Percentiles rank a stretch among this genome's conserved stretches.
Conservation (phyloP, 2,797 vertebrate species). For the Rachycentron canadum region DNA sequence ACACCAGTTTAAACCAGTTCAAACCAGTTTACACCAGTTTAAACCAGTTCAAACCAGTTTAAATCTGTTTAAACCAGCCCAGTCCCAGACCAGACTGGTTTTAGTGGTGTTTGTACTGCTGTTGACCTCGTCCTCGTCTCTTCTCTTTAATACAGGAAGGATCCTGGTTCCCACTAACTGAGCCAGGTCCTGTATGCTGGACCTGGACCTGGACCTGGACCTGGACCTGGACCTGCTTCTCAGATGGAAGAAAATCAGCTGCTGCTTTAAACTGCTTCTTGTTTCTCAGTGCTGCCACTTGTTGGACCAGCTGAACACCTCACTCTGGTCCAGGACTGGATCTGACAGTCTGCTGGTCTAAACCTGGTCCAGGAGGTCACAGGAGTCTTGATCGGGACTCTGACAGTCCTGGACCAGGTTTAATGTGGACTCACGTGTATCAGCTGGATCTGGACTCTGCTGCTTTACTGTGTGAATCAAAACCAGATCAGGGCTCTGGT, state of each 20-base stretch:
- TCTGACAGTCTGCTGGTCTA: neutral
- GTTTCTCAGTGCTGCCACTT: conserved; percentile 26
- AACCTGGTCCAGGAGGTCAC: conserved; percentile 6
- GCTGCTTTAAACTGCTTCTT: conserved; percentile 19
- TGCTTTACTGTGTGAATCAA: neutral
- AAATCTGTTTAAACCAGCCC: neutral
- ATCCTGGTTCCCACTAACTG: conserved; percentile 61
- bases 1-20: neutral
- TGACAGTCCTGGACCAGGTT: neutral
- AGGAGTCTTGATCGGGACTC: no score
- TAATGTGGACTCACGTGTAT: neutral
- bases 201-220: neutral
- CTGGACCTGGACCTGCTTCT: neutral
- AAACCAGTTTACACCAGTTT: no score
- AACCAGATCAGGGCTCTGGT: neutral
- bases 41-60: neutral
- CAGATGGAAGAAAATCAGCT: conserved; percentile 1
- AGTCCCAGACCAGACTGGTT: neutral
- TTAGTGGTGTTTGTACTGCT: neutral
- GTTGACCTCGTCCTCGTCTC: neutral
- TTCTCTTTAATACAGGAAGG: conserved; percentile 39
- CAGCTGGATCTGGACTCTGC: neutral
- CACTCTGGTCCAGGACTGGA: neutral
- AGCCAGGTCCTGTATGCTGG: neutral
- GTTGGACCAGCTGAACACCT: conserved; percentile 10